Percentiles rank a stretch among this genome's conserved stretches.
Evolutionary conservation across 2,797 vertebrate genomes (phyloP).

Genomic region (Hippocampus kuda): DNA sequence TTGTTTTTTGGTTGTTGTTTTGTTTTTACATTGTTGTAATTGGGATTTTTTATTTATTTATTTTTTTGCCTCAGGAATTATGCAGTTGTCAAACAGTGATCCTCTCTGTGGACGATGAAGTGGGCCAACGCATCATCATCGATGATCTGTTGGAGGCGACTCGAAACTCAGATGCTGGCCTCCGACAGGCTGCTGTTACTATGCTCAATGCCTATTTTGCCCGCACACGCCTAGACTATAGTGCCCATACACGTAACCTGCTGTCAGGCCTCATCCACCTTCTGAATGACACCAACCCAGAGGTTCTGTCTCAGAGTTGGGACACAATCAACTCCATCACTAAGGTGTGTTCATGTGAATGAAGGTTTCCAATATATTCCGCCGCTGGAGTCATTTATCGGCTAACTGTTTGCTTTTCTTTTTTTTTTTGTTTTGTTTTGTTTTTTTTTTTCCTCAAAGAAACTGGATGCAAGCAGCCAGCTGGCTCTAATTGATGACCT

Average conservation of each 20-base stretch:
- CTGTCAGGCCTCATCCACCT: constrained; percentile 90
- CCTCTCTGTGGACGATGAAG: constrained; percentile 91
- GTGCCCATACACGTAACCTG: constrained; percentile 76
- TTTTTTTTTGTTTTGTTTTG: neutral
- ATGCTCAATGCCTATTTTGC: constrained; percentile 92
- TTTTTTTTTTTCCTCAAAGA: constrained; percentile 59
- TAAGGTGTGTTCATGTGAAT: constrained; percentile 67
- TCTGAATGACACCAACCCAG: constrained; percentile 82
- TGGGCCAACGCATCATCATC: constrained; percentile 88
- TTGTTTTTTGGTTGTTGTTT: neutral
- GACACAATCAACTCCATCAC: constrained; percentile 94
- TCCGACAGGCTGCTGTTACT: constrained; percentile 84
- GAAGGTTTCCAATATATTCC: neutral
- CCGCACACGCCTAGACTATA: constrained; percentile 87
- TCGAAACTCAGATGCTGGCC: constrained; percentile 76
- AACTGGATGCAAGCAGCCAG: constrained; percentile 91
- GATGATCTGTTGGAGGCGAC: constrained; percentile 91
- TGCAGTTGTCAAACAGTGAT: constrained; percentile 90
- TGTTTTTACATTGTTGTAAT: neutral
- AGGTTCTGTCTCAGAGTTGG: constrained; percentile 92
- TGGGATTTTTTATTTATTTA: too few species aligned
- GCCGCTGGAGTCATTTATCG: neutral
- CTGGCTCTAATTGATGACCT: constrained; percentile 91
- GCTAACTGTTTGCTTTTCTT: neutral
- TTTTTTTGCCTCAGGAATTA: constrained; percentile 69